A percentile compares a stretch with the other conserved stretches of the same genome.
phyloP scores from a whole-genome alignment of 2,113 vertebrate genomes.

The Vulpes lagopus region DNA sequence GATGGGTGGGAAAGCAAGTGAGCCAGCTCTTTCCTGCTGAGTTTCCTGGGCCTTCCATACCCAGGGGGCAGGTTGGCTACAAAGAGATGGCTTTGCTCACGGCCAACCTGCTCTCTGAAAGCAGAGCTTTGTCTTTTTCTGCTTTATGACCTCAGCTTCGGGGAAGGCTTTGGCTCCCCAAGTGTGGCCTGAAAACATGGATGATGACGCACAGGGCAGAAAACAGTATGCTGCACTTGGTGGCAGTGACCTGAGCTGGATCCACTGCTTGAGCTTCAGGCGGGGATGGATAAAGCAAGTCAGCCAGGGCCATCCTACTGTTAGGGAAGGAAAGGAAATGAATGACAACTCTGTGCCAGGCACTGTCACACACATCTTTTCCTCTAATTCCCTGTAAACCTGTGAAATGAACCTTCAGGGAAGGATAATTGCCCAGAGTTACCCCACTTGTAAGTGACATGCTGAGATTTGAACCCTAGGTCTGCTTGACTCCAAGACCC shows the following conservation, averaged over 20 bases:
- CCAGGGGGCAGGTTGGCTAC: background rate
- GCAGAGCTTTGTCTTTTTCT: constrained; percentile 64
- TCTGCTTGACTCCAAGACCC: background rate
- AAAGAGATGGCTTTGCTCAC: background rate
- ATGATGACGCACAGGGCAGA: constrained; percentile 41
- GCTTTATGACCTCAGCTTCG: constrained; percentile 64
- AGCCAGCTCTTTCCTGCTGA: background rate
- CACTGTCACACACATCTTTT: background rate
- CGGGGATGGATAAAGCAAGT: background rate
- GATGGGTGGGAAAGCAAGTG: background rate
- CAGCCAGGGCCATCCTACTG: background rate
- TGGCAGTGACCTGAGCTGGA: background rate
- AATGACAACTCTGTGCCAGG: background rate
- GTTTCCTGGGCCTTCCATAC: background rate
- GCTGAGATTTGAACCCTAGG: background rate
- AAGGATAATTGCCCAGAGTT: background rate
- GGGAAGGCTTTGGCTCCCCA: constrained; percentile 59
- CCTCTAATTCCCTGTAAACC: background rate
- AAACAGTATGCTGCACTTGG: background rate
- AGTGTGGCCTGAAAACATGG: constrained; percentile 2
- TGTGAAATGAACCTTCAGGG: background rate
- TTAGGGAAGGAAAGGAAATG: background rate
- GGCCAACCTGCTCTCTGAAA: constrained; percentile 24
- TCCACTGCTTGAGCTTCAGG: background rate
- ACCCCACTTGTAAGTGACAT: background rate